These are phyloP conservation scores for Hippasteria phrygiana DNA, from an alignment of 53 echinoderm and acorn worm genomes.

Conservation along the genomic window DNA sequence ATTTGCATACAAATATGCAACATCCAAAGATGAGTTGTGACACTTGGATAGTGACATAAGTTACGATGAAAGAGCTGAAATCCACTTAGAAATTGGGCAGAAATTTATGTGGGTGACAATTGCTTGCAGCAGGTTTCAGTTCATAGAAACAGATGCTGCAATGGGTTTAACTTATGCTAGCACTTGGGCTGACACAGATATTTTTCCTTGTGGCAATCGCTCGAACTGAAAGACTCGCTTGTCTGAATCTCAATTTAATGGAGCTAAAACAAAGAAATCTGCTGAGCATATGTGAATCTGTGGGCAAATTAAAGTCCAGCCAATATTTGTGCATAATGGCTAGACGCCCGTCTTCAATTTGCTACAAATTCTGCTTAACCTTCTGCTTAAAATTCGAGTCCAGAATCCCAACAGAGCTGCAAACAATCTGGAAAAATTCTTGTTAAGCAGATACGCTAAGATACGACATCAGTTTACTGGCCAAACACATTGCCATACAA, in stretches of 20 bases:
- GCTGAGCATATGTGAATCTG: no score
- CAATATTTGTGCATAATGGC: no score
- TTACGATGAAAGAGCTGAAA: neutral
- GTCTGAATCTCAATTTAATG: no score
- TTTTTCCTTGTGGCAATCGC: no score
- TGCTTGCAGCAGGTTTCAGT: neutral
- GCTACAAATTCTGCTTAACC: no score
- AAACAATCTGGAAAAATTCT: neutral
- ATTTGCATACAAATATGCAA: neutral
- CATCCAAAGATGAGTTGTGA: neutral
- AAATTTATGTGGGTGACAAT: neutral
- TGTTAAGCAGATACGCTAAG: neutral
- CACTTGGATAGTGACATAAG: neutral
- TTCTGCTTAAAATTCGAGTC: neutral
- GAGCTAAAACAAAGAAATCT: no score
- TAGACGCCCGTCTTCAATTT: no score
- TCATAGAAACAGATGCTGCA: neutral
- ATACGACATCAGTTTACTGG: neutral
- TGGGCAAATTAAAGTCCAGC: no score
- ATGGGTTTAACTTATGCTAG: no score
- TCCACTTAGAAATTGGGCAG: neutral
- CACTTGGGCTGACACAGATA: no score
- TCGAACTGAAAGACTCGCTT: no score
- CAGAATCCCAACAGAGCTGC: no score
- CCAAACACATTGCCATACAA: neutral